Evolutionary conservation across 92 coral and sea anemone genomes (phyloP).

Genomic region (Galaxea fascicularis): DNA sequence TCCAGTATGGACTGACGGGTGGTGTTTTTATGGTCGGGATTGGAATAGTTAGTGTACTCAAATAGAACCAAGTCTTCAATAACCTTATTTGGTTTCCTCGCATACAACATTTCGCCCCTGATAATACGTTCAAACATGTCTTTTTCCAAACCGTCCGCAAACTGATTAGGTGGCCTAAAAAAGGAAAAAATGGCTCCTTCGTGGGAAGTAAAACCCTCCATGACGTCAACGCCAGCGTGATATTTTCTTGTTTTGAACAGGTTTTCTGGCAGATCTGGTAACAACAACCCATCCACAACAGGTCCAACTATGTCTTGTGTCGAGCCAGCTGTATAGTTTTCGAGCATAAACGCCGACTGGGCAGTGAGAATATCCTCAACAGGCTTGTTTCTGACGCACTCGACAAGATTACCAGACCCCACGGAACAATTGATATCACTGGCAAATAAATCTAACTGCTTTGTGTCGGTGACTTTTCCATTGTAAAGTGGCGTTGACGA

Average conservation of each 20-base stretch:
- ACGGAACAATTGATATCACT: constrained; percentile 26
- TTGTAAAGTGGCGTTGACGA: constrained; percentile 22
- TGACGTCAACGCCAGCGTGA: constrained; percentile 49
- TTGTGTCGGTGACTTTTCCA: constrained; percentile 15
- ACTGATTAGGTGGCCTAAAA: constrained; percentile 16
- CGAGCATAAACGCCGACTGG: constrained; percentile 23
- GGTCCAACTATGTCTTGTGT: constrained; percentile 22
- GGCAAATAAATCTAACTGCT: constrained; percentile 34
- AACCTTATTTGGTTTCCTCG: constrained; percentile 24
- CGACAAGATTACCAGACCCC: constrained; percentile 21
- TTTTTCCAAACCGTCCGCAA: constrained; percentile 40
- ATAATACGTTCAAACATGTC: constrained; percentile 21
- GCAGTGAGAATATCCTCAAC: constrained; percentile 51
- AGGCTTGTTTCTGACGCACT: constrained; percentile 35
- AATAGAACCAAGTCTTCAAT: constrained; percentile 45
- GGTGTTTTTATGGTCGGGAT: constrained; percentile 26
- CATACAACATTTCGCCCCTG: background rate
- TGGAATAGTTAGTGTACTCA: constrained; percentile 58
- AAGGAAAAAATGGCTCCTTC: constrained; percentile 49
- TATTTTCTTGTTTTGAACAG: constrained; percentile 38
- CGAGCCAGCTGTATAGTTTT: background rate
- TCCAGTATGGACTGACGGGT: constrained; percentile 51
- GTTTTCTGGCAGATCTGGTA: constrained; percentile 63
- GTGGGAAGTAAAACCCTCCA: constrained; percentile 52
- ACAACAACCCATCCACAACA: constrained; percentile 68